Base-by-base conservation (phyloP, 2,888 invertebrate species). In the Nemotelus nigrinus region DNA sequence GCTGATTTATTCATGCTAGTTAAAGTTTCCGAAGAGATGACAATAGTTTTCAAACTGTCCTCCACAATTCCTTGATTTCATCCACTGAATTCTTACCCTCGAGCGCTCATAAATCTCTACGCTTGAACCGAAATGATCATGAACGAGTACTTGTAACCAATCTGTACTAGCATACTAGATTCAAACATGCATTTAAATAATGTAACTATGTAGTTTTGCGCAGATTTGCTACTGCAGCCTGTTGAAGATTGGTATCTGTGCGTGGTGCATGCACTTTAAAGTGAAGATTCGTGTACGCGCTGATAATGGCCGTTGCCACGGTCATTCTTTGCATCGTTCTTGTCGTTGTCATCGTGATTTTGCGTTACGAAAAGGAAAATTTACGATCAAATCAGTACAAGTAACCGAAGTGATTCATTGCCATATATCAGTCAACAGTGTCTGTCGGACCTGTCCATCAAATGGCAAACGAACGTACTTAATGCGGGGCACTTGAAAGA, bases 341-440 rank as follows among this genome's bases (percentile, higher is more conserved):
- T 25, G 25, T 25, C 25, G 25, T 25, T 25, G 25, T 1, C 25
- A 25, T 25, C 25, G 25, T 25, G 1, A 25, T 25, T 25, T 25
- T 25, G 25, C 25, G 25, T 25, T 25, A 25, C 53, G 53, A 10
- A 6, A 6, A 43, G 10, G n/a, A 70, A 71, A 64, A 78, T 78
- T 78, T 78, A 78, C 72, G 78, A 76, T 78, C 76, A 76, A 78
- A 76, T 72, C 78, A 75, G 25, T 76, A 60, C 78, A 53, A 63
- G 58, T 72, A 57, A 57, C 65, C 68, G 25, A 72, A 7, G 74
- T 79, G 79, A 79, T 79, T 77, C 79, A 79, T 79, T 68, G 79
- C 74, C 79, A 77, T 79, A 79, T 79, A 79, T 79, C 79, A 79
- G 79, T 79, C 79, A 79, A 48, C 53, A 64, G 78, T 72, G 79